Conservation (phyloP, 2,113 vertebrate species). For the Phainopepla nitens region DNA sequence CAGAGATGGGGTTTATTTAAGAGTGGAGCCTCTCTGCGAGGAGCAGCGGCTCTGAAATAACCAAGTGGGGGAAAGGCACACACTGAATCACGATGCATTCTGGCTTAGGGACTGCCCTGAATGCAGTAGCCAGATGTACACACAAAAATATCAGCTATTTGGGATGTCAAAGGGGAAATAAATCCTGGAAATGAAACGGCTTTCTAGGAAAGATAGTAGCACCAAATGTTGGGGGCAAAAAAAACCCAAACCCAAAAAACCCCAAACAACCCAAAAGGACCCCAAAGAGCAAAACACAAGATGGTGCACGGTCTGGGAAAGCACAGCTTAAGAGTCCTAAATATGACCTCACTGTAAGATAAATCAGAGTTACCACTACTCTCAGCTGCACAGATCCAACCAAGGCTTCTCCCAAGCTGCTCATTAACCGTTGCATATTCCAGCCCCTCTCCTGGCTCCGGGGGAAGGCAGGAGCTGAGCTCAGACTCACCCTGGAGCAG, state of each 20-base stretch:
- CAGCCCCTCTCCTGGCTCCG: not conserved
- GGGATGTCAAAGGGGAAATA: not conserved
- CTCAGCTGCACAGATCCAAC: not conserved
- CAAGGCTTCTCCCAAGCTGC: not conserved
- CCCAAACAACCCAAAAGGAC: not conserved
- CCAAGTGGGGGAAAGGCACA: not conserved
- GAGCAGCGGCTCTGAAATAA: not conserved
- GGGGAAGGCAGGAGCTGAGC: not conserved
- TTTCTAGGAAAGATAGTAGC: not conserved
- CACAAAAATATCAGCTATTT: not conserved
- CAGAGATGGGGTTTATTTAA: not conserved
- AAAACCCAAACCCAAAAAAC: accelerated
- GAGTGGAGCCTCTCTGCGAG: not conserved
- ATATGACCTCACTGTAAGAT: not conserved
- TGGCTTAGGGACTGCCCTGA: not conserved
- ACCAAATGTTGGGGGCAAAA: not conserved
- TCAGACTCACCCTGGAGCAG: not conserved
- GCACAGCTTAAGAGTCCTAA: not conserved
- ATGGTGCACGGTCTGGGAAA: not conserved
- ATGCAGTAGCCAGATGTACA: not conserved
- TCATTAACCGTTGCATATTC: not conserved
- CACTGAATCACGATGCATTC: not conserved
- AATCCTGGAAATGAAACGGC: not conserved
- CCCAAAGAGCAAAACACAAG: not conserved
- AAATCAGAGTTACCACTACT: not conserved